Evolutionary conservation across 2,797 vertebrate species (phyloP).

Genomic region (Crenichthys baileyi): DNA sequence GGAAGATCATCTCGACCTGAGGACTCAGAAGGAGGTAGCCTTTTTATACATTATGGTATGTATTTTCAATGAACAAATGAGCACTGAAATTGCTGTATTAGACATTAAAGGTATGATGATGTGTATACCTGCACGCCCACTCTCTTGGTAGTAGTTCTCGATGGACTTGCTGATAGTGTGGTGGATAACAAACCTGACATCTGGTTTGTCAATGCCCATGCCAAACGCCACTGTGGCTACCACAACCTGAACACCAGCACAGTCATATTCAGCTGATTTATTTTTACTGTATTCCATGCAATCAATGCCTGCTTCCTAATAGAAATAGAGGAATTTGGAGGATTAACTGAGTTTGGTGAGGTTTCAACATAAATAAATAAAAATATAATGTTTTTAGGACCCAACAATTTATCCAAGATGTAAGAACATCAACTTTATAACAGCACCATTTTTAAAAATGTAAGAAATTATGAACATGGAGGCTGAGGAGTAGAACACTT

Average conservation of each 20-base stretch:
- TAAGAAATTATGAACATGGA: too few species aligned
- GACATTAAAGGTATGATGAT: not conserved
- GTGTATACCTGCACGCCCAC: constrained; percentile 91
- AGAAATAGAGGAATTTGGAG: too few species aligned
- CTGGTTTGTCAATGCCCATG: constrained; percentile 97
- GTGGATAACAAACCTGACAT: constrained; percentile 96
- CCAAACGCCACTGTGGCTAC: constrained; percentile 98
- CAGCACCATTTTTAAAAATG: too few species aligned
- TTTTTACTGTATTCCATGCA: too few species aligned
- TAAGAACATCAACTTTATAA: too few species aligned
- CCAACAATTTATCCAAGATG: too few species aligned
- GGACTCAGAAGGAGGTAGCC: not conserved
- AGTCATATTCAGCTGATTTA: not conserved
- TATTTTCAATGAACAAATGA: not conserved
- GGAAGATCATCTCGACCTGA: constrained; percentile 86
- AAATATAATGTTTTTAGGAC: too few species aligned
- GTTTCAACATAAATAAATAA: too few species aligned
- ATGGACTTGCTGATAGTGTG: constrained; percentile 98
- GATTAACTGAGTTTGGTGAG: too few species aligned
- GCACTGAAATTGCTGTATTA: not conserved
- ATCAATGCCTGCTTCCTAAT: too few species aligned
- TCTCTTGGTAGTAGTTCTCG: constrained; percentile 99
- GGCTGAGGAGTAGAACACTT: too few species aligned
- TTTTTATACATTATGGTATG: not conserved
- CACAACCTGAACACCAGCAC: constrained; percentile 83